Evolutionary conservation across 2,888 invertebrate genomes (phyloP).

Genomic region (Vandiemenella viatica): DNA sequence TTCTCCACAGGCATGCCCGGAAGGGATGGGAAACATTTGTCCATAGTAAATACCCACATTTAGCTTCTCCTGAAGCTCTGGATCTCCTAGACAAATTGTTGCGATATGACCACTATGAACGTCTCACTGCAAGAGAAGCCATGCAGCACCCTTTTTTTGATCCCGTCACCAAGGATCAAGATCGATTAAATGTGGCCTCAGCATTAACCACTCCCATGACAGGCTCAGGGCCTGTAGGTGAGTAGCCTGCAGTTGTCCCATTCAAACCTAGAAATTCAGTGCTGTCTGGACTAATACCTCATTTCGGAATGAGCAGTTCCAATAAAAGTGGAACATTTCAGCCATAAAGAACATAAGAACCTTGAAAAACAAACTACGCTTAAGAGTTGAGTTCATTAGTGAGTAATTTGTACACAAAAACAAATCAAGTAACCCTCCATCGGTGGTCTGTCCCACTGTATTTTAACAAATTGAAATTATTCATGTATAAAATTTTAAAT

Average conservation of each 20-base stretch:
- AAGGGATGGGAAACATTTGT: slow-evolving; percentile 99
- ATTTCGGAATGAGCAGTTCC: too few relatives aligned
- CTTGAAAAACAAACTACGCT: too few relatives aligned
- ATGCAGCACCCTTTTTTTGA: slow-evolving; percentile 99
- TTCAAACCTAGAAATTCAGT: too few relatives aligned
- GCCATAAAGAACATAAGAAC: too few relatives aligned
- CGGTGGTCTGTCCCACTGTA: too few relatives aligned
- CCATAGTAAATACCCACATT: slow-evolving; percentile 96
- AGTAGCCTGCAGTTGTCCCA: slow-evolving; percentile 44
- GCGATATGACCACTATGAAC: slow-evolving; percentile 95
- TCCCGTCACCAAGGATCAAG: slow-evolving; percentile 79
- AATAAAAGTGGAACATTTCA: too few relatives aligned
- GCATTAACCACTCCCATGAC: slow-evolving; percentile 62
- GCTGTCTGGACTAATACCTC: too few relatives aligned
- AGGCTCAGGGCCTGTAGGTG: slow-evolving; percentile 45
- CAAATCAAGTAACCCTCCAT: too few relatives aligned
- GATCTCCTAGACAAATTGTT: slow-evolving; percentile 98
- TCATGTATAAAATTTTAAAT: too few relatives aligned
- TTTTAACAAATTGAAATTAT: too few relatives aligned
- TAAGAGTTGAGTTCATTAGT: too few relatives aligned
- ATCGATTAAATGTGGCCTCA: slow-evolving; percentile 53
- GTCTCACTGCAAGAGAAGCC: slow-evolving; percentile 95
- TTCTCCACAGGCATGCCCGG: slow-evolving; percentile 95
- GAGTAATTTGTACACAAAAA: too few relatives aligned
- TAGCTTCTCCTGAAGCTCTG: slow-evolving; percentile 94